These are phyloP conservation scores for Nesidiocoris tenuis DNA, from an alignment of 2,888 invertebrate genomes.

Conservation along the genomic window DNA sequence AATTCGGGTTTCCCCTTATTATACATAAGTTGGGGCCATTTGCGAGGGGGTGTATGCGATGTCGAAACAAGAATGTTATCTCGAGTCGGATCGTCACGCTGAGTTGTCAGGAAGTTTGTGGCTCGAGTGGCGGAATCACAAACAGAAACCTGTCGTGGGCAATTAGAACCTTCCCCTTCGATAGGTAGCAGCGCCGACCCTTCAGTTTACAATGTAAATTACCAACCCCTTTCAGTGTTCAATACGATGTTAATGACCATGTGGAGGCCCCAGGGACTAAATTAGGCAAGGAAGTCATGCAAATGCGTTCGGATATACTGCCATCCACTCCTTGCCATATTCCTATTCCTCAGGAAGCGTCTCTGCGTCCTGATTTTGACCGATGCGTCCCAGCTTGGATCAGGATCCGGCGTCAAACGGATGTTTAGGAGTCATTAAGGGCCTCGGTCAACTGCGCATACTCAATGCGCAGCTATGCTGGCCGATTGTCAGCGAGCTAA, in stretches of 20 bases:
- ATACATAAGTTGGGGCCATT: too few relatives aligned
- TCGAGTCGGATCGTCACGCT: slow-evolving; percentile 17
- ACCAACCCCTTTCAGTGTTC: slow-evolving; percentile 30
- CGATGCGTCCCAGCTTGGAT: background rate
- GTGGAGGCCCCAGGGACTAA: slow-evolving; percentile 28
- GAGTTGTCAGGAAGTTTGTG: slow-evolving; percentile 4
- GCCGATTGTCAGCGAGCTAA: background rate
- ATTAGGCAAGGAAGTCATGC: slow-evolving; percentile 42
- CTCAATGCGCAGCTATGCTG: background rate
- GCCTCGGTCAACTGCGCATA: background rate
- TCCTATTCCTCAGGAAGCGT: background rate
- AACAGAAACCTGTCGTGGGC: slow-evolving; percentile 36
- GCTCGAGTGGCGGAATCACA: slow-evolving; percentile 29
- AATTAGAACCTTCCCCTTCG: slow-evolving; percentile 32
- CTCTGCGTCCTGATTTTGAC: background rate
- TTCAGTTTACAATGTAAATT: slow-evolving; percentile 41
- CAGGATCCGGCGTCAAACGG: slow-evolving; percentile 39
- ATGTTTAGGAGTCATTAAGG: slow-evolving; percentile 33
- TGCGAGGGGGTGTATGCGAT: background rate
- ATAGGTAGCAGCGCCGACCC: slow-evolving; percentile 25
- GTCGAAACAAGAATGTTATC: slow-evolving; percentile 14
- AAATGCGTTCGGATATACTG: slow-evolving; percentile 16
- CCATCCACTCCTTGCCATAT: background rate
- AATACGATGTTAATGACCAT: slow-evolving; percentile 42
- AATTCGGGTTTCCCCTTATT: too few relatives aligned